Percentiles rank a stretch among this genome's conserved stretches.
Evolutionary conservation across 2,113 vertebrate species (phyloP).

Genomic region (Siniperca knerii): DNA sequence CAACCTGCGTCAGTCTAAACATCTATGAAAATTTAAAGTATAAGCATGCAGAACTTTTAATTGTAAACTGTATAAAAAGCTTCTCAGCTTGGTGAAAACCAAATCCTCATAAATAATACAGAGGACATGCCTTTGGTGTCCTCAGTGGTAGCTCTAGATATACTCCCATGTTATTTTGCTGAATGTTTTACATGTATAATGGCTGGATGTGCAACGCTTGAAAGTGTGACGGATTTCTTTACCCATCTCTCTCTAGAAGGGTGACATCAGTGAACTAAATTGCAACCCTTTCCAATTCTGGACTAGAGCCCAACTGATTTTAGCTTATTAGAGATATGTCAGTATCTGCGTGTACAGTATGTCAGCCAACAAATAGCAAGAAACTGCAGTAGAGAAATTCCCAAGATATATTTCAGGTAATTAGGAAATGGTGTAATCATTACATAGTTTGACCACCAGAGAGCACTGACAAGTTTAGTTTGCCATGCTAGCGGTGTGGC

Average conservation of each 20-base stretch:
- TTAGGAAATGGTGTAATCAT: not conserved
- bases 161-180: not conserved
- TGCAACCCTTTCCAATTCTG: not conserved
- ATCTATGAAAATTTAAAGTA: conserved; percentile 3
- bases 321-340: not conserved
- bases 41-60: conserved; percentile 4
- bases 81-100: conserved; percentile 2
- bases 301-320: not conserved
- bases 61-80: not conserved
- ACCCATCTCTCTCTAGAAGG: not conserved
- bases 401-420: not conserved
- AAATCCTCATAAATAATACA: conserved; percentile 7
- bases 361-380: not conserved
- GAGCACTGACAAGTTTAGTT: too few species aligned
- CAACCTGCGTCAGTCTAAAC: not conserved
- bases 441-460: not conserved
- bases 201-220: not conserved
- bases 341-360: not conserved
- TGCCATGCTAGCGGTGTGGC: too few species aligned
- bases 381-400: too few species aligned
- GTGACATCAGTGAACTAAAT: not conserved
- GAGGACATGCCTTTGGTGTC: not conserved
- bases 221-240: conserved; percentile 1
- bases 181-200: not conserved
- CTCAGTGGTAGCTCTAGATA: not conserved